These are phyloP conservation scores for Protaetia brevitarsis DNA, from an alignment of 1,140 invertebrate species.

Conservation along the genomic window DNA sequence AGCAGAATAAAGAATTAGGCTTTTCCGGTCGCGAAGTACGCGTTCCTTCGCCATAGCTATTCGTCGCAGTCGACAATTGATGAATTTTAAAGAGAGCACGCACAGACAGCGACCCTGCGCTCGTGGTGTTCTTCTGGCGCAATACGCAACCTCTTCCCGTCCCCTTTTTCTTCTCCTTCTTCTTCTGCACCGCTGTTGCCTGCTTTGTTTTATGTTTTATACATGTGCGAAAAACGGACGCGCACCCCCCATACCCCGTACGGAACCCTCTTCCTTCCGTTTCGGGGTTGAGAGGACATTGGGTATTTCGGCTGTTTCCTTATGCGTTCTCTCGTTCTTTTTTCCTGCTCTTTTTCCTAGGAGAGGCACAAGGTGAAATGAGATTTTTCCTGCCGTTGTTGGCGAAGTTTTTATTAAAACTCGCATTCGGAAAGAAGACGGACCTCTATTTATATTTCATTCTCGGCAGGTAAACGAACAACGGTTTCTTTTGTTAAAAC, in stretches of 20 bases:
- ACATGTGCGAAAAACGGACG: constrained; percentile 7
- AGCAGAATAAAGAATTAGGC: constrained; percentile 8
- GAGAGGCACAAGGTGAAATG: neutral
- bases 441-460: neutral
- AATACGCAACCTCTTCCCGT: neutral
- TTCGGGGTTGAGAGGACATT: neutral
- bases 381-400: neutral
- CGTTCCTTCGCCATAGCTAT: neutral
- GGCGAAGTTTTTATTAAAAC: neutral
- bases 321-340: too few relatives aligned
- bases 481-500: too few relatives aligned
- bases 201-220: constrained; percentile 17
- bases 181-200: neutral
- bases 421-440: neutral
- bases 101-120: neutral
- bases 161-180: neutral
- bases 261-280: neutral
- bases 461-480: neutral
- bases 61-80: constrained; percentile 11
- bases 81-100: constrained; percentile 15
- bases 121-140: neutral
- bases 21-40: neutral
- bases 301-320: neutral
- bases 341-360: neutral
- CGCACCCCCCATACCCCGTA: neutral